Conservation (phyloP, 2,888 invertebrate genomes). For the Furcula furcula region DNA sequence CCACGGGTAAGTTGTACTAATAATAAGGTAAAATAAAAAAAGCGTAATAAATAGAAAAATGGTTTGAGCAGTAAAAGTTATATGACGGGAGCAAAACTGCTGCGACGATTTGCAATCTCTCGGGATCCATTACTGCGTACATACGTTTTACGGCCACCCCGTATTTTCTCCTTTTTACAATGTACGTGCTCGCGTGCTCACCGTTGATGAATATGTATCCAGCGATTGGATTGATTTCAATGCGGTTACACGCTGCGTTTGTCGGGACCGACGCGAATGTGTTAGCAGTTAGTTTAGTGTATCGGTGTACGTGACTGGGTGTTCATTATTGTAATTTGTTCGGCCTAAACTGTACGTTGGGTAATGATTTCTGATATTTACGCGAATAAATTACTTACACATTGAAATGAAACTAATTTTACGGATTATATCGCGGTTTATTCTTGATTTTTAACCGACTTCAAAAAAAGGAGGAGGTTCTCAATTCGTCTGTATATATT, state of each 20-base stretch:
- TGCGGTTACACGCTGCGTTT: conserved; percentile 17
- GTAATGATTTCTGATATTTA: too few species aligned
- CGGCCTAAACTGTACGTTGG: too few species aligned
- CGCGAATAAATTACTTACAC: too few species aligned
- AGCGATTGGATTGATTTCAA: conserved; percentile 25
- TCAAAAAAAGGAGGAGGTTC: too few species aligned
- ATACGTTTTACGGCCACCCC: conserved; percentile 24
- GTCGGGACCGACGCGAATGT: conserved; percentile 7
- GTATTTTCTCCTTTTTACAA: conserved; percentile 24
- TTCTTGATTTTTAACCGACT: too few species aligned
- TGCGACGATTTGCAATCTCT: conserved; percentile 34
- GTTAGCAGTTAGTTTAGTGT: conserved; percentile 23
- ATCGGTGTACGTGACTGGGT: conserved; percentile 14
- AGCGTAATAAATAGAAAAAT: conserved; percentile 33
- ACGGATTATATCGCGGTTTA: too few species aligned
- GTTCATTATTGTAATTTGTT: too few species aligned
- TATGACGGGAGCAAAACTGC: conserved; percentile 29
- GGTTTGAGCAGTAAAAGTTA: conserved; percentile 33
- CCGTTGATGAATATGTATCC: conserved; percentile 27
- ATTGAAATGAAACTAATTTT: too few species aligned
- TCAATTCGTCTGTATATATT: too few species aligned
- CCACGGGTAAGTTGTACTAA: conserved; percentile 24
- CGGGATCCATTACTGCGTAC: conserved; percentile 28
- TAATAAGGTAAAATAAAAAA: conserved; percentile 26
- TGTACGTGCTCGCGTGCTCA: conserved; percentile 18